A percentile compares a stretch with the other conserved stretches of the same genome.
Evolutionary conservation across 2,888 invertebrate genomes (phyloP).

Genomic region (Oegoconia quadripuncta): DNA sequence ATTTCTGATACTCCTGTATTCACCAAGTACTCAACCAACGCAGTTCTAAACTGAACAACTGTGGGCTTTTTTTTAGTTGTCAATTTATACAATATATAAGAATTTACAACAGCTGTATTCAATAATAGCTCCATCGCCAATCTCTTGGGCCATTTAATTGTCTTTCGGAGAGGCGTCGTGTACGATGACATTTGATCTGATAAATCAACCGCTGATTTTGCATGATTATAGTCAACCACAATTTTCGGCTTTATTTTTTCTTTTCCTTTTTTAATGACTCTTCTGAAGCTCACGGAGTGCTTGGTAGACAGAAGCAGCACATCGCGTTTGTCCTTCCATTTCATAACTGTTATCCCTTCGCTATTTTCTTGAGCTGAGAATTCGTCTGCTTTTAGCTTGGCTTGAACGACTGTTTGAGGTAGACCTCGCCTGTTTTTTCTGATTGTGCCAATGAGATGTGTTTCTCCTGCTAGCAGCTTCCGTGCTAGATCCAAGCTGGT

Average conservation of each 20-base stretch:
- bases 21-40: constrained; percentile 1
- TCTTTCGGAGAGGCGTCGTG: constrained; percentile 34
- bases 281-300: too few relatives aligned
- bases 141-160: constrained; percentile 42
- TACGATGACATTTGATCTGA: constrained; percentile 38
- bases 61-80: constrained; percentile 17
- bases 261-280: too few relatives aligned
- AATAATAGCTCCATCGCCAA: constrained; percentile 29
- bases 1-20: background rate
- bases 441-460: constrained; percentile 38
- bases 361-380: constrained; percentile 29
- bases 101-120: constrained; percentile 29
- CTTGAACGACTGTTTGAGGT: constrained; percentile 31
- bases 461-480: constrained; percentile 31
- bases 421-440: constrained; percentile 36
- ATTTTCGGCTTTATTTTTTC: too few relatives aligned
- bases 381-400: constrained; percentile 33
- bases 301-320: too few relatives aligned
- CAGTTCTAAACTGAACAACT: constrained; percentile 12
- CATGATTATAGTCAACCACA: constrained; percentile 35
- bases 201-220: constrained; percentile 37
- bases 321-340: constrained; percentile 22
- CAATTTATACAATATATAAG: constrained; percentile 24
- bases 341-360: constrained; percentile 17
- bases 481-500: constrained; percentile 35